Evolutionary conservation across 1,140 invertebrate species (phyloP).

Genomic region (Macrobrachium nipponense): DNA sequence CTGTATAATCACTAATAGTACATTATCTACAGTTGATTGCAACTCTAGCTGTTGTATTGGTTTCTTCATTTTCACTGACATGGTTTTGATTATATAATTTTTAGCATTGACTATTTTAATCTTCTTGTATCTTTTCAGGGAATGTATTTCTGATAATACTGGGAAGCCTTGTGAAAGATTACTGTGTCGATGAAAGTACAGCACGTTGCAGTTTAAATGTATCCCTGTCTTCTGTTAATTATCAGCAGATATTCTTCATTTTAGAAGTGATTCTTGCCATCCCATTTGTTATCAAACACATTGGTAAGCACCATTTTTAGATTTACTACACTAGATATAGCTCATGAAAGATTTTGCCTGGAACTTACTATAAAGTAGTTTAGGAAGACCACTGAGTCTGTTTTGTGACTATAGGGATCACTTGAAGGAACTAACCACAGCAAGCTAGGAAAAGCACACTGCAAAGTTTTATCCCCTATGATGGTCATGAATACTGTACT

Average conservation of each 20-base stretch:
- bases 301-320: conserved; percentile 11
- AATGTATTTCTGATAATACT: conserved; percentile 51
- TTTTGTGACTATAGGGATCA: too few species aligned
- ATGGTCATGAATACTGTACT: too few species aligned
- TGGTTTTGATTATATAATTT: neutral
- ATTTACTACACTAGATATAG: neutral
- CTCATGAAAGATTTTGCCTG: neutral
- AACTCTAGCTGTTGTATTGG: neutral
- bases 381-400: neutral
- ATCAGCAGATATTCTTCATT: conserved; percentile 45
- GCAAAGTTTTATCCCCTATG: too few species aligned
- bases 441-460: too few species aligned
- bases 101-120: neutral
- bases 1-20: too few species aligned
- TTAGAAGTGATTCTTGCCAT: conserved; percentile 41
- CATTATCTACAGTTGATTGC: neutral
- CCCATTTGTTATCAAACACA: conserved; percentile 55
- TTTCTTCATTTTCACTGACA: neutral
- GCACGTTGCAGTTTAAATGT: conserved; percentile 32
- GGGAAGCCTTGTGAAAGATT: conserved; percentile 41
- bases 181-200: conserved; percentile 31
- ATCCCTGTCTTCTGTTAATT: conserved; percentile 48
- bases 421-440: too few species aligned
- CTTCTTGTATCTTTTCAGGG: conserved; percentile 7
- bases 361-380: neutral